Evolutionary conservation across 2,113 vertebrate species (phyloP), one percentile per base, ranked within the genome.

Genomic region (Rhegmatorhina hoffmannsi): DNA sequence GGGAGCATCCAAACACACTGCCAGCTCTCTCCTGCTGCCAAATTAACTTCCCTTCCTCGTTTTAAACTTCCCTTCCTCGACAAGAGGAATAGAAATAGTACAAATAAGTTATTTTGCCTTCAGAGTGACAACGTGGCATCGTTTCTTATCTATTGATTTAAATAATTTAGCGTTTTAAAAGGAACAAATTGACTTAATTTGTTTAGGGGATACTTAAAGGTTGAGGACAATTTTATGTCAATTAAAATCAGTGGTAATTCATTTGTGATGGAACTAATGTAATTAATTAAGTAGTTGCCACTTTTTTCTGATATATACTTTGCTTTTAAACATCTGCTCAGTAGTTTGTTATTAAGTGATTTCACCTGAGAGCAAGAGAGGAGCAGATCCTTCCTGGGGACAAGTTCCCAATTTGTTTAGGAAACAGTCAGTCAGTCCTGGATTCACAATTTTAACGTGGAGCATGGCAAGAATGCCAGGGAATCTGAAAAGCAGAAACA

Each of bases 301-400:
- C 83, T 90, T 93, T 95, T 96, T 97, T 95, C 86, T 94, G 88
- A 90, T 94, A 72, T 74, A 67, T 64, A 52, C 38, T 58, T 83
- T 96, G 75, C 92, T 96, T 94, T 96, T 91, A 96, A 96, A 95
- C 93, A 95, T 95, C 96, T 98, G 95, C 94, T 98, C 68, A 78
- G 0, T 73, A 76, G 93, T 93, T 94, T 60, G 10, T 96, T 95
- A 79, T 64, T 58, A 90, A 97, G 92, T 77, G 80, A 83, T 95
- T 98, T 97, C 96, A 96, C 68, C 17, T 93, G 96, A 95, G 76
- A 91, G 94, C 91, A 96, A 13, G 82, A 88, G 94, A 97, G 86
- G 60, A 96, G 87, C 96, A 98, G 97, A 97, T 98, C 97, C 97
- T 97, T 98, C 83, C 92, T 97, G 89, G 95, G 77, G 94, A 97